Evolutionary conservation across 2,888 invertebrate species (phyloP).

Genomic region (Dinocampus coccinellae): DNA sequence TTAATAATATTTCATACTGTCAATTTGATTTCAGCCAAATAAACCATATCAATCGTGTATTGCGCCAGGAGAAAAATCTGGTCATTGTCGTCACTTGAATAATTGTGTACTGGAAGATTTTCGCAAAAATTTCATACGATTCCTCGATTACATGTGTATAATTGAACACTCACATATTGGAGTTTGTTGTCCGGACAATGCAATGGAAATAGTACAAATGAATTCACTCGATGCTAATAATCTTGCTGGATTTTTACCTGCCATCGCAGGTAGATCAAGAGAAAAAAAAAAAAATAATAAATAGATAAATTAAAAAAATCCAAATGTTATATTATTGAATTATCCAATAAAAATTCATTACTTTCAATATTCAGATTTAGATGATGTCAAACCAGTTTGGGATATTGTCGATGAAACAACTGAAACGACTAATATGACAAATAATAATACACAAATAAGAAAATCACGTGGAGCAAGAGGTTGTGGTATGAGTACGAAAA

Average conservation of each 20-base stretch:
- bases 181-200: constrained; percentile 80
- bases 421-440: background rate
- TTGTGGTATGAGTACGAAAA: constrained; percentile 73
- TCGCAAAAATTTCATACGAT: constrained; percentile 73
- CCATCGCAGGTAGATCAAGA: constrained; percentile 50
- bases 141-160: constrained; percentile 79
- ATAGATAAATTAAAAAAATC: too few species aligned
- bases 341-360: background rate
- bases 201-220: constrained; percentile 50
- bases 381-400: constrained; percentile 36
- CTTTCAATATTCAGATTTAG: constrained; percentile 29
- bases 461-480: constrained; percentile 62
- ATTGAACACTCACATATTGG: constrained; percentile 79
- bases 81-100: constrained; percentile 77
- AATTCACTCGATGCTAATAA: constrained; percentile 35
- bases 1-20: background rate
- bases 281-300: background rate
- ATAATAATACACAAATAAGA: constrained; percentile 13
- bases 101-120: constrained; percentile 76
- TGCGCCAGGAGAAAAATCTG: constrained; percentile 74
- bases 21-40: constrained; percentile 71
- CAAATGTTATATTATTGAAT: background rate
- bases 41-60: constrained; percentile 74
- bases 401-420: background rate
- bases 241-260: constrained; percentile 50